phyloP scores from a whole-genome alignment of 2,888 invertebrate genomes.

The Alentia gelatinosa region DNA sequence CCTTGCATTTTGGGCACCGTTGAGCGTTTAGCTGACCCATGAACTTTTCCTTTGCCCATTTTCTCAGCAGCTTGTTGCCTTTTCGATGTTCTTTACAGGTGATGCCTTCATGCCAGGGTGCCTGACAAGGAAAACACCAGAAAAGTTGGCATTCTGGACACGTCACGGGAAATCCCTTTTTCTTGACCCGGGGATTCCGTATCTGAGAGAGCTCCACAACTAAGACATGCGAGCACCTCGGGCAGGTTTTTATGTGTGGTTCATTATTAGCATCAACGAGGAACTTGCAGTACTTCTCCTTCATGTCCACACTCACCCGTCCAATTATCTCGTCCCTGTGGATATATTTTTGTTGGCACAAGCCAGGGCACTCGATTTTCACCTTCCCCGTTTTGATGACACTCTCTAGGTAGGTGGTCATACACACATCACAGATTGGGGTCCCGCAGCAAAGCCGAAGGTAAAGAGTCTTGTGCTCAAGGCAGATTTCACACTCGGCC shows the following conservation, averaged over 20 bases:
- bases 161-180: slow-evolving; percentile 68
- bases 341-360: slow-evolving; percentile 73
- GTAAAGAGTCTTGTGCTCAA: slow-evolving; percentile 27
- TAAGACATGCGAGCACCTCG: slow-evolving; percentile 76
- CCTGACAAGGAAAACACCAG: slow-evolving; percentile 81
- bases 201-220: slow-evolving; percentile 59
- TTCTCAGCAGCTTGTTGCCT: slow-evolving; percentile 79
- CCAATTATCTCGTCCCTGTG: slow-evolving; percentile 78
- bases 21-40: slow-evolving; percentile 80
- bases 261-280: slow-evolving; percentile 78
- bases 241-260: slow-evolving; percentile 80
- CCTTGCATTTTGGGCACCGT: slow-evolving; percentile 81
- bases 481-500: slow-evolving; percentile 58
- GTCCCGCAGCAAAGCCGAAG: slow-evolving; percentile 77
- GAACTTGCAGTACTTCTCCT: slow-evolving; percentile 77
- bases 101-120: slow-evolving; percentile 79
- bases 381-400: slow-evolving; percentile 68
- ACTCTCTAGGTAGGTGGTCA: slow-evolving; percentile 72
- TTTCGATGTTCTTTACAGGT: slow-evolving; percentile 78
- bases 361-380: slow-evolving; percentile 77
- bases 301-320: slow-evolving; percentile 71
- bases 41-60: slow-evolving; percentile 79
- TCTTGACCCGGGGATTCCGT: slow-evolving; percentile 46
- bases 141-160: slow-evolving; percentile 78
- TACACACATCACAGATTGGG: slow-evolving; percentile 77